Base-by-base conservation (phyloP, 2,113 vertebrate species). In the Syrmaticus mikado region DNA sequence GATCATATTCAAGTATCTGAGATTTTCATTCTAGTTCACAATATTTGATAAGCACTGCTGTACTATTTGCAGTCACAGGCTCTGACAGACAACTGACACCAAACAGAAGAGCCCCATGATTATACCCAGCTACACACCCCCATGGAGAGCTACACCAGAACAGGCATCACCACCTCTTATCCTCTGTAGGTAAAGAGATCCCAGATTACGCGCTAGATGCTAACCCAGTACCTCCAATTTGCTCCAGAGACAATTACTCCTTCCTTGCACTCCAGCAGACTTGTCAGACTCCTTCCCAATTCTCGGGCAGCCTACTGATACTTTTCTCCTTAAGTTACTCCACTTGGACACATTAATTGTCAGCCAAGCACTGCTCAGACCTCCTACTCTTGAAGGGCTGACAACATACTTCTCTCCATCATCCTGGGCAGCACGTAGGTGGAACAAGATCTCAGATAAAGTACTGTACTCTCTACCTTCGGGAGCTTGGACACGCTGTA, bases 381-480 rank as follows among this genome's bases (percentile, higher is more conserved):
- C 89, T 96, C 90, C 94, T 84, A 82, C 91, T 95, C 82, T 43
- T 67, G 58, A 61, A 85, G 78, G 71, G 72, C 81, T 95, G 81
- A 86, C 85, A 92, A 87, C 72, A 72, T 41, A n/a, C 55, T 92
- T 74, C 55, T 48, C 78, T 75, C 72, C 76, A 82, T 60, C 86
- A 81, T 58, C 41, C 85, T n/a, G 41, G 22, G 24, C 10, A 71
- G 73, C 38, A 90, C 6, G 66, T 92, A 94, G 94, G 83, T 82
- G 89, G 89, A 88, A 86, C 38, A 27, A 94, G 74, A 93, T 60
- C 34, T 28, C n/a, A 93, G 90, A 85, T 71, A 96, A 81, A 82
- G 68, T 30, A 81, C 17, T 71, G 41, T 58, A 82, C 83, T 28
- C n/a, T 60, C 61, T 81, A 20, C 61, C 38, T 96, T 94, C 84